These are phyloP conservation scores for Pseudocheirus occidentalis DNA, from an alignment of 2,797 vertebrate genomes.

Conservation along the genomic window DNA sequence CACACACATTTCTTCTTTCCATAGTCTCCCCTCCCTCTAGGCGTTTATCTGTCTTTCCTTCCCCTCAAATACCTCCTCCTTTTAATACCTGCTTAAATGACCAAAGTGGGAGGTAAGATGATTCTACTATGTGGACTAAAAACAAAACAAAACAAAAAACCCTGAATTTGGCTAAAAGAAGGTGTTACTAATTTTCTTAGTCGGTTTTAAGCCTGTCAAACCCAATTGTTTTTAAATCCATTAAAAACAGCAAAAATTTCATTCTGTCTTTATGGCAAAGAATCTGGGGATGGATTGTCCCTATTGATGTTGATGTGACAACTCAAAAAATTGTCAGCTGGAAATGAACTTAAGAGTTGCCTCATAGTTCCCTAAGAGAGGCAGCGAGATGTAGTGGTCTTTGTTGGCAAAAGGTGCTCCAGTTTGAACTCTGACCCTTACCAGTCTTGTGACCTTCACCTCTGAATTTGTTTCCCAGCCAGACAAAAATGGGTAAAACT, in stretches of 20 bases:
- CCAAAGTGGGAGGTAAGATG: not conserved
- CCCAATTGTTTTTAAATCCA: not conserved
- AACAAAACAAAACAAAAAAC: not conserved
- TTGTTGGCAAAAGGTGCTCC: not conserved
- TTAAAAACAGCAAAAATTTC: not conserved
- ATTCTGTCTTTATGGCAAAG: not conserved
- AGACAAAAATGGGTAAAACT: not conserved
- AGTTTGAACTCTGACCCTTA: not conserved
- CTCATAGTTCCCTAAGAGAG: not conserved
- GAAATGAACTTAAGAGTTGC: not conserved
- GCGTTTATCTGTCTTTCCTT: not conserved
- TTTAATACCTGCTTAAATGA: not conserved
- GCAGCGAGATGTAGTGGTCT: not conserved
- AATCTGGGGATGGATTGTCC: slow-evolving; percentile 27
- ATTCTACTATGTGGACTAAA: not conserved
- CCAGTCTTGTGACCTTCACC: not conserved
- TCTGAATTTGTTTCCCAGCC: not conserved
- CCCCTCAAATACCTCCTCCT: not conserved
- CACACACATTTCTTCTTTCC: slow-evolving; percentile 11
- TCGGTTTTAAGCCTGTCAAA: not conserved
- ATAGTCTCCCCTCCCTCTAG: not conserved
- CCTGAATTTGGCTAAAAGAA: not conserved
- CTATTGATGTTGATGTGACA: not conserved
- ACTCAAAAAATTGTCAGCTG: not conserved
- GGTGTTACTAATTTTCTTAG: not conserved